phyloP scores from a whole-genome alignment of 2,113 vertebrate species.

The Chamaetylas fuelleborni region DNA sequence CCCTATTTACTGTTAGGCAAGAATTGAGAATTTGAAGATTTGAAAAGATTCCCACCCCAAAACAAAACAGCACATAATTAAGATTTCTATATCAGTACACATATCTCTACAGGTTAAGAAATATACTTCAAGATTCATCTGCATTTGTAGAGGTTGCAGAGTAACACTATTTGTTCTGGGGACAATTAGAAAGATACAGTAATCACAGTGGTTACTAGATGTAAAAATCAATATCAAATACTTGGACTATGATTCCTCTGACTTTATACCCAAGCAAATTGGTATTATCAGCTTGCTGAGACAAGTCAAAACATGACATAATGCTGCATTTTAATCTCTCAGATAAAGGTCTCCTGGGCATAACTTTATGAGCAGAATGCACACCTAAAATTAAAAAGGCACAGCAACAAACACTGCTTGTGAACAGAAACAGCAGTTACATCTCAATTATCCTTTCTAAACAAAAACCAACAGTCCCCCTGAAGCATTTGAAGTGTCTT shows the following conservation, averaged over 20 bases:
- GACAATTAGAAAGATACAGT: neutral
- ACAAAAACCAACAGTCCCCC: neutral
- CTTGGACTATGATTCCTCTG: neutral
- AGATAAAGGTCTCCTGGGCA: neutral
- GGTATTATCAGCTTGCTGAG: neutral
- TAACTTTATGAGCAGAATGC: neutral
- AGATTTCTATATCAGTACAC: neutral
- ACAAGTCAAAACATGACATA: neutral
- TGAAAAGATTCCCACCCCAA: rapidly evolving
- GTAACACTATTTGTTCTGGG: neutral
- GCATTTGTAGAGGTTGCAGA: neutral
- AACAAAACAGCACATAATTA: neutral
- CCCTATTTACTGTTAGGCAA: neutral
- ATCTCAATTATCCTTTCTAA: neutral
- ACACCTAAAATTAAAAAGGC: neutral
- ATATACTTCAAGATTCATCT: neutral
- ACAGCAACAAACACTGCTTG: neutral
- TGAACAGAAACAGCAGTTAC: neutral
- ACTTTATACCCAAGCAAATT: neutral
- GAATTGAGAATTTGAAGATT: neutral
- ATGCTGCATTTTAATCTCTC: neutral
- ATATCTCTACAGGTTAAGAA: neutral
- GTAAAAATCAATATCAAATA: neutral
- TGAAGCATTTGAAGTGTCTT: neutral
- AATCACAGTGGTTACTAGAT: neutral